Conservation (phyloP, 2,797 vertebrate species). For the Acanthornis magna region DNA sequence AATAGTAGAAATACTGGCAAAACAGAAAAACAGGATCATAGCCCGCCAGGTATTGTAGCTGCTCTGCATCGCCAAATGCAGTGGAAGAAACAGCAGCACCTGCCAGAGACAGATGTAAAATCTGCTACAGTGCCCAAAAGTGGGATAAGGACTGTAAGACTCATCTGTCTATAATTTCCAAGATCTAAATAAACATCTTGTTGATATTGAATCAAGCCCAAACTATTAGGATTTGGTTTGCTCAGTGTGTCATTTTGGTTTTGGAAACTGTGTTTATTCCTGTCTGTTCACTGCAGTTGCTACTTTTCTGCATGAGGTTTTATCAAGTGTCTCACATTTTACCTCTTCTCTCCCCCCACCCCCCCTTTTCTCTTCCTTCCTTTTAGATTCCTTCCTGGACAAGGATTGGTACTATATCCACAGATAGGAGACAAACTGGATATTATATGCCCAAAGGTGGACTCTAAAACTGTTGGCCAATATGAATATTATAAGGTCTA, state of each 20-base stretch:
- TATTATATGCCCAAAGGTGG: conserved; percentile 98
- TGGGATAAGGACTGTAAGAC: not conserved
- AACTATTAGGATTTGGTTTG: not conserved
- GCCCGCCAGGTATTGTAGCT: not conserved
- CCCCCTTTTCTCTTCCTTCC: not conserved
- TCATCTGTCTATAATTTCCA: not conserved
- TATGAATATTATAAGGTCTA: conserved; percentile 98
- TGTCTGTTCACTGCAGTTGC: not conserved
- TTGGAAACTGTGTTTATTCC: conserved; percentile 28
- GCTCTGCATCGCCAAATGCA: not conserved
- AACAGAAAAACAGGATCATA: not conserved
- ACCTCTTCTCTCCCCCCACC: not conserved
- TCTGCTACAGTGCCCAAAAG: not conserved
- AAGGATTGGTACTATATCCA: conserved; percentile 96
- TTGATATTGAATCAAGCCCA: not conserved
- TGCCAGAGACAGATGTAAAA: not conserved
- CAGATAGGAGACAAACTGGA: conserved; percentile 99
- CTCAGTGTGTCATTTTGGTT: not conserved
- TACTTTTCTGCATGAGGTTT: not conserved
- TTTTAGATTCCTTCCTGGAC: conserved; percentile 92
- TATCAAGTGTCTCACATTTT: conserved; percentile 49
- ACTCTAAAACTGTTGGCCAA: conserved; percentile 85
- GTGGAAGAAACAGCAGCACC: not conserved
- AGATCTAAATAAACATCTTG: not conserved
- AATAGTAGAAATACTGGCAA: not conserved